Percentiles rank a stretch among this genome's conserved stretches.
phyloP scores from a whole-genome alignment of 2,888 invertebrate species.

The Tipula vernalis region DNA sequence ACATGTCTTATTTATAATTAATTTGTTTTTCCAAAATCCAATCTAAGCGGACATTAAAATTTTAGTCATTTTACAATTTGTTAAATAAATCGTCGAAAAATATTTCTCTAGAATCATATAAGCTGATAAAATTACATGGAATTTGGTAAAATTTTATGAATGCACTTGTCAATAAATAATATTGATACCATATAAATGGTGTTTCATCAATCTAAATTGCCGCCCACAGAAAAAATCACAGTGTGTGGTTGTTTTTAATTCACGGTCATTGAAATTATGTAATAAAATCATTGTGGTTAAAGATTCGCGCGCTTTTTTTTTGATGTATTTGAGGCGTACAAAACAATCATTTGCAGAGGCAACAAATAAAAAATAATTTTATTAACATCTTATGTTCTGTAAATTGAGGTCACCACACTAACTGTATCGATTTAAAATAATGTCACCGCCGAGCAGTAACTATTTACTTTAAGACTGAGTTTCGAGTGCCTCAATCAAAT shows the following conservation, averaged over 20 bases:
- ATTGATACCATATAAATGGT: not conserved
- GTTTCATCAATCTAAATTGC: not conserved
- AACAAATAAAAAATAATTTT: too few species aligned
- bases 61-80: not conserved
- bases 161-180: not conserved
- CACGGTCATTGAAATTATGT: too few species aligned
- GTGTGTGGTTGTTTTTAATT: not conserved
- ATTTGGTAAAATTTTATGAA: not conserved
- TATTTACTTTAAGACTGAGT: too few species aligned
- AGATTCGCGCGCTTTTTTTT: not conserved
- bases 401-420: too few species aligned
- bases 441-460: too few species aligned
- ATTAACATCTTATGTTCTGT: too few species aligned
- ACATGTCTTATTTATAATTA: not conserved
- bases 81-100: not conserved
- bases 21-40: not conserved
- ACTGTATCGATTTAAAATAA: too few species aligned
- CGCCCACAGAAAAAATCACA: not conserved
- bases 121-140: not conserved
- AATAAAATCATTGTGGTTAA: not conserved
- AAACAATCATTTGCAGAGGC: too few species aligned
- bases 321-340: not conserved
- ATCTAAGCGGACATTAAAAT: not conserved
- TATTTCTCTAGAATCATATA: too few species aligned
- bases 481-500: not conserved